Base-by-base conservation (phyloP, 2,888 invertebrate genomes). In the Steinernema scapterisci region DNA sequence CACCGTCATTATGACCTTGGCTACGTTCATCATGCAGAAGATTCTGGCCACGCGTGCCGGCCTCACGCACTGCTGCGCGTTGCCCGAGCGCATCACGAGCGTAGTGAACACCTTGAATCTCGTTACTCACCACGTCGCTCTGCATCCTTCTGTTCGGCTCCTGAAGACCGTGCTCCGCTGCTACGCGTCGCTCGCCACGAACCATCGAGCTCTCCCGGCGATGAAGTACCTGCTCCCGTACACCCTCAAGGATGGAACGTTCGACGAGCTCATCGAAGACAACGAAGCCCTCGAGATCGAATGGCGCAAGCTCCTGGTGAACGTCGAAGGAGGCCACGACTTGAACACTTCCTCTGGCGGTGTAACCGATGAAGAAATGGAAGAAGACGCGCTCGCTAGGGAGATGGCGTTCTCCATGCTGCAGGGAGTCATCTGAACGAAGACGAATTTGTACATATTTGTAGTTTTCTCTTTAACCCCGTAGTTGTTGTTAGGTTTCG, bases 11-110 rank as follows among this genome's bases (percentile, higher is more conserved):
- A 52, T 21, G 23, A 21, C 52, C 2, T 23, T 52, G 52, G 52
- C 19, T 1, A 52, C 52, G 21, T 52, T 52, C 52, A 23, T 52
- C 52, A 19, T 52, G 21, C 52, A 52, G 52, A 52, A 52, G 52
- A 52, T 52, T 21, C 52, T 52, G 5, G n/a, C 52, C 19, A 21
- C 21, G 11, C 52, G 21, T 2, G 3, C 52, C 3, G 52, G 52
- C 52, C 23, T 52, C 21, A 11, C 23, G 21, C 52, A 52, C 23
- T 52, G 52, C 52, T 21, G 52, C 23, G 52, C 52, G 1, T 21
- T 23, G 19, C 52, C 52, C 7, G 52, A 52, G 23, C 52, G 52
- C 2, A 21, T 52, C 19, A 21, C 52, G 21, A 52, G 21, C 52
- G 52, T 52, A 5, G 21, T 52, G 5, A 19, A 21, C 52, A 23